Percentiles rank a stretch among this genome's conserved stretches.
Conservation (phyloP, 2,113 vertebrate species). For the Urocynchramus pylzowi region DNA sequence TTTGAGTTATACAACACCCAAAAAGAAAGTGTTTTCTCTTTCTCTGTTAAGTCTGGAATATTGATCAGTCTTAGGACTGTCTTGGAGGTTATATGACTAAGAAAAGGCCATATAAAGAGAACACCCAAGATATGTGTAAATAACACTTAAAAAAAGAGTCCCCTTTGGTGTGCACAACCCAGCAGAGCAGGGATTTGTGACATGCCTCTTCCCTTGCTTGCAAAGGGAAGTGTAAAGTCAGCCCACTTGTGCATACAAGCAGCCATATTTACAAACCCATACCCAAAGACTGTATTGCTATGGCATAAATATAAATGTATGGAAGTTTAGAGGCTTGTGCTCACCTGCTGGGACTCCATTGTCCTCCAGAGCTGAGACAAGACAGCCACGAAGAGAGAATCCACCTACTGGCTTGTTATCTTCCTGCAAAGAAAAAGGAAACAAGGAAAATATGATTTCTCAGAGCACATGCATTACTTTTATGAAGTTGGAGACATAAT, state of each 20-base stretch:
- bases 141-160: background rate
- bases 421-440: conserved; percentile 72
- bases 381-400: conserved; percentile 87
- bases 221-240: background rate
- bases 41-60: background rate
- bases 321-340: background rate
- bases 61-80: background rate
- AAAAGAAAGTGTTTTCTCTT: background rate
- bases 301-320: background rate
- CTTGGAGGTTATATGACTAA: background rate
- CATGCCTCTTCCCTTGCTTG: background rate
- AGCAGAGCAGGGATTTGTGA: background rate
- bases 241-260: background rate
- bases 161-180: background rate
- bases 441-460: background rate
- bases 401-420: conserved; percentile 88
- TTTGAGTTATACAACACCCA: background rate
- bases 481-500: background rate
- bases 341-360: conserved; percentile 90
- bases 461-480: background rate
- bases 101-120: background rate
- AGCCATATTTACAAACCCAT: background rate
- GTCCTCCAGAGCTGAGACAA: conserved; percentile 90
- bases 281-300: background rate
- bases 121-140: background rate